phyloP scores from a whole-genome alignment of 2,797 vertebrate species.

The Macrochelys suwanniensis region DNA sequence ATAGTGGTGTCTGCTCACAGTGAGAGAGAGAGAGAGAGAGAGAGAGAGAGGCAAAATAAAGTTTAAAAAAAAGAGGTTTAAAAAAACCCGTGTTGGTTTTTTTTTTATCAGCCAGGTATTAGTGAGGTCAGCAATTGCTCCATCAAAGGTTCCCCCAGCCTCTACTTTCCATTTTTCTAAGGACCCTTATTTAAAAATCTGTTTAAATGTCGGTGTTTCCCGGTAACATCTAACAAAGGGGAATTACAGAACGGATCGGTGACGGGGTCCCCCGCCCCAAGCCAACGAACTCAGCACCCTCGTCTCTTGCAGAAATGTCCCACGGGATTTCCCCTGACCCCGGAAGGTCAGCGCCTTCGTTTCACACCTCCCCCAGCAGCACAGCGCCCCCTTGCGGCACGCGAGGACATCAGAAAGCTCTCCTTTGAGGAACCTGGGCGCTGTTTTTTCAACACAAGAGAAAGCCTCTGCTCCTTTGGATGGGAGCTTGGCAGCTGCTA shows the following conservation, averaged over 20 bases:
- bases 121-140: not conserved
- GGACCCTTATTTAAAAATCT: not conserved
- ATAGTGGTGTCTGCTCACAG: conserved; percentile 39
- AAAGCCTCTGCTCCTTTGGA: not conserved
- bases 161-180: not conserved
- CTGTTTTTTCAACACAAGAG: not conserved
- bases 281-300: not conserved
- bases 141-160: not conserved
- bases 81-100: not conserved
- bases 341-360: not conserved
- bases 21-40: not conserved
- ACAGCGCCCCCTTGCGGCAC: not conserved
- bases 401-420: not conserved
- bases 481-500: conserved; percentile 20
- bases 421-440: not conserved
- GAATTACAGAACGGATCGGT: not conserved
- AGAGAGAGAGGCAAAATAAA: conserved; percentile 13
- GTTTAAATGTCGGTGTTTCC: not conserved
- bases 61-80: not conserved
- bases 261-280: not conserved
- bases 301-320: not conserved
- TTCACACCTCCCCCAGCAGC: not conserved
- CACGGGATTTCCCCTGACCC: not conserved
- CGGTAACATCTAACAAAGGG: not conserved
- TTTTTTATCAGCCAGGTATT: not conserved